Evolutionary conservation across 2,888 invertebrate genomes (phyloP), one percentile per base, ranked within the genome.

Genomic region (Onchidella celtica): DNA sequence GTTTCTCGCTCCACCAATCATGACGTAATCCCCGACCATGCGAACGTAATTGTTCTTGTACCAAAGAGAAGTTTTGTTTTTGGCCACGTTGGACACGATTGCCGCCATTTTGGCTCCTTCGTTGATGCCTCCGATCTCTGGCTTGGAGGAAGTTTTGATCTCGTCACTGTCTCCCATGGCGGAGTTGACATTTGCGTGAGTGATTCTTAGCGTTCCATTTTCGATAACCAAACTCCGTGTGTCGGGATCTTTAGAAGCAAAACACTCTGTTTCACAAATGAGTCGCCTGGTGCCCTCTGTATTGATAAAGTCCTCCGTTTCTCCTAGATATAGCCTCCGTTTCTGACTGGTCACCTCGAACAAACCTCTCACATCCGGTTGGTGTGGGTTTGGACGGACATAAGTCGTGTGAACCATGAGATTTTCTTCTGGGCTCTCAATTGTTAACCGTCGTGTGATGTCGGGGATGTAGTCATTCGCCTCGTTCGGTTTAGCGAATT

Each of bases 221-320:
- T 69, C 70, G 1, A 78, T 38, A 14, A 78, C 69, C 21, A 78
- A 24, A 29, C 40, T 38, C n/a, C 70, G 34, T 0, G 78, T 70
- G 1, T 38, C 32, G 0, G 69, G 69, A 14, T 78, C 70, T 34
- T 78, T 69, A 11, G 29, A 27, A 1, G 70, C 57, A 36, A 78
- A 70, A 29, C 78, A 78, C 32, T 78, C 78, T n/a, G 69, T 59
- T 61, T 78, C 78, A 40, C 78, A 78, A 40, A 78, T 61, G 0
- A 78, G 61, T 27, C 70, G 21, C 36, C 78, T 57, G 11, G 78
- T 78, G 0, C 70, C 78, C 9, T 59, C 61, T 1, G 69, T 69
- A 24, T 59, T 27, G 21, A 61, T 59, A 3, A 29, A 36, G 38
- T 65, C 40, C 4, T 78, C 63, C 3, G 57, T 36, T 21, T 57